Evolutionary conservation across 2,888 invertebrate species (phyloP).

Genomic region (Catocala nupta): DNA sequence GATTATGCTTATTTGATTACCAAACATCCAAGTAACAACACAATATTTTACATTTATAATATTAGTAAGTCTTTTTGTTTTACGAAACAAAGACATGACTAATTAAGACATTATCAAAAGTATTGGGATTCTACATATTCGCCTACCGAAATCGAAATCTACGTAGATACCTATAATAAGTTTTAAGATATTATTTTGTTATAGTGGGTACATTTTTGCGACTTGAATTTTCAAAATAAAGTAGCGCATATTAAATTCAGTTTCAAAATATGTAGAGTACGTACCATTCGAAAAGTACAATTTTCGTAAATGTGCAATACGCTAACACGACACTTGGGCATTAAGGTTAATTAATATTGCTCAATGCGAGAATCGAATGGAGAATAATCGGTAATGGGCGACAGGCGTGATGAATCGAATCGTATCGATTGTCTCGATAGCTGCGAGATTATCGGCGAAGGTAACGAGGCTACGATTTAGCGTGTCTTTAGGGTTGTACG

Average conservation of each 20-base stretch:
- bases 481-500: not conserved
- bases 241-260: not conserved
- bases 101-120: no score
- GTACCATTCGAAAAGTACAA: conserved; percentile 16
- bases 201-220: no score
- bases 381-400: conserved; percentile 26
- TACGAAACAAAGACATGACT: no score
- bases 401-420: conserved; percentile 38
- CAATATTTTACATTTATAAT: no score
- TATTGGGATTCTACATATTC: no score
- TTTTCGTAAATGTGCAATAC: conserved; percentile 32
- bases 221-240: no score
- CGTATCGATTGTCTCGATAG: conserved; percentile 31
- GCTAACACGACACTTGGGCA: conserved; percentile 27
- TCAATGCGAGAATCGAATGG: conserved; percentile 25
- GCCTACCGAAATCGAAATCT: no score
- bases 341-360: conserved; percentile 43
- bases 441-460: conserved; percentile 26
- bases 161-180: no score
- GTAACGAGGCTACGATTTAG: conserved; percentile 18
- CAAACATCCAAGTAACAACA: no score
- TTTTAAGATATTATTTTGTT: no score
- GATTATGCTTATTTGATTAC: no score
- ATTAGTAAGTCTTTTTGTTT: no score
- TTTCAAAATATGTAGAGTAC: conserved; percentile 19